A percentile compares a stretch with the other conserved stretches of the same genome.
These are phyloP conservation scores for Ciconia maguari DNA, from an alignment of 2,113 vertebrate species.

Conservation along the genomic window DNA sequence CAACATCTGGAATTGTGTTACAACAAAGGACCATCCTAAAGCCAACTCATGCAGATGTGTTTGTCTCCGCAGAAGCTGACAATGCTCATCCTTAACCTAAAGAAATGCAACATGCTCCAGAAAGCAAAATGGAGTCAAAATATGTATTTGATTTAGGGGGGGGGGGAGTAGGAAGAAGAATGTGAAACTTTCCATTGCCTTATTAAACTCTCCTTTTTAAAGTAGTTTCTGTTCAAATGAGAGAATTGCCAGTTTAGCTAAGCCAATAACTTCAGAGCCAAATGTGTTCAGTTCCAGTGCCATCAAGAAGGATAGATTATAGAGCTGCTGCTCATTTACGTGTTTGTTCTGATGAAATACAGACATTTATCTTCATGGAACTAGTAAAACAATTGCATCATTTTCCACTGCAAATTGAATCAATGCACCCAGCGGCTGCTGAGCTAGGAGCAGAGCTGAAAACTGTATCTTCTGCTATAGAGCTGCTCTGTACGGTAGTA, in stretches of 20 bases:
- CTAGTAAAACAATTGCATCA: conserved; percentile 56
- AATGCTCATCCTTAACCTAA: neutral
- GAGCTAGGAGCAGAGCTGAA: neutral
- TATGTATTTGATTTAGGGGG: neutral
- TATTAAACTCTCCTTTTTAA: conserved; percentile 22
- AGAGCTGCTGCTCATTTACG: conserved; percentile 43
- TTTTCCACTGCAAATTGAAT: conserved; percentile 57
- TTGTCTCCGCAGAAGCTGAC: neutral
- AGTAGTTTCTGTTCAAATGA: conserved; percentile 16
- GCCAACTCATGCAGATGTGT: neutral
- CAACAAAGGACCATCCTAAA: neutral
- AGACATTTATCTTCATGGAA: conserved; percentile 53
- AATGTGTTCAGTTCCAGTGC: conserved; percentile 35
- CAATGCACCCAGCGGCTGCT: conserved; percentile 12
- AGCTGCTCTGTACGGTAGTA: neutral
- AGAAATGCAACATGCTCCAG: neutral
- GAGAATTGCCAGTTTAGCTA: neutral
- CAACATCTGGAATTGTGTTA: neutral
- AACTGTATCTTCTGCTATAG: neutral
- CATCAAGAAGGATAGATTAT: conserved; percentile 43
- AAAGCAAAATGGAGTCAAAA: neutral
- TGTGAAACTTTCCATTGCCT: conserved; percentile 2
- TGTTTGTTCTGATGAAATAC: conserved; percentile 59
- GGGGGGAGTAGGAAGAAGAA: neutral
- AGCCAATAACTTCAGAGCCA: conserved; percentile 21